Conservation (phyloP, 1,140 invertebrate species). For the Plutomurus gul region DNA sequence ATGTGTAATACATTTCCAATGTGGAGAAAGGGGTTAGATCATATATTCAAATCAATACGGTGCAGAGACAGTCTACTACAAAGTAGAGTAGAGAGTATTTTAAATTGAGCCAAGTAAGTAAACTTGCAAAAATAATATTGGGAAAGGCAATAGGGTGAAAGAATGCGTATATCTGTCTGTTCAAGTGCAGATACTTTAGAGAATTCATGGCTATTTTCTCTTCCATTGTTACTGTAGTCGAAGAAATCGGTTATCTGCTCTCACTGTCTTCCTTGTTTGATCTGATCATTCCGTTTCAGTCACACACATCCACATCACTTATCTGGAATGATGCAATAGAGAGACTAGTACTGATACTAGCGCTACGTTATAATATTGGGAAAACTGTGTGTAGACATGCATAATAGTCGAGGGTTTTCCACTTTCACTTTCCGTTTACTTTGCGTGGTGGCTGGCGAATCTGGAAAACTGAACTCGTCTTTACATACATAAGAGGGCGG, state of each 20-base stretch:
- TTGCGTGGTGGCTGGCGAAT: too few relatives aligned
- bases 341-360: too few relatives aligned
- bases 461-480: too few relatives aligned
- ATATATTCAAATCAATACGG: background rate
- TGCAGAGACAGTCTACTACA: too few relatives aligned
- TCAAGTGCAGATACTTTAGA: background rate
- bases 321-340: too few relatives aligned
- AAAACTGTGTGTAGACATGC: too few relatives aligned
- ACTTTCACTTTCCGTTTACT: too few relatives aligned
- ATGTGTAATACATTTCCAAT: too few relatives aligned
- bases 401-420: too few relatives aligned
- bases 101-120: conserved; percentile 24
- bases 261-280: background rate
- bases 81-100: background rate
- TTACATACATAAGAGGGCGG: too few relatives aligned
- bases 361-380: too few relatives aligned
- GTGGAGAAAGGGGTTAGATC: background rate
- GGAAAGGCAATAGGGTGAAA: background rate
- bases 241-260: background rate
- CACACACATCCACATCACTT: too few relatives aligned
- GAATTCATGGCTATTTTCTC: background rate
- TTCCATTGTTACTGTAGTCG: background rate
- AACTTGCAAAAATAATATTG: conserved; percentile 23
- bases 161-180: background rate
- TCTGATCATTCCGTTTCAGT: background rate